phyloP scores from a whole-genome alignment of 2,113 vertebrate genomes.

The Reinhardtius hippoglossoides region DNA sequence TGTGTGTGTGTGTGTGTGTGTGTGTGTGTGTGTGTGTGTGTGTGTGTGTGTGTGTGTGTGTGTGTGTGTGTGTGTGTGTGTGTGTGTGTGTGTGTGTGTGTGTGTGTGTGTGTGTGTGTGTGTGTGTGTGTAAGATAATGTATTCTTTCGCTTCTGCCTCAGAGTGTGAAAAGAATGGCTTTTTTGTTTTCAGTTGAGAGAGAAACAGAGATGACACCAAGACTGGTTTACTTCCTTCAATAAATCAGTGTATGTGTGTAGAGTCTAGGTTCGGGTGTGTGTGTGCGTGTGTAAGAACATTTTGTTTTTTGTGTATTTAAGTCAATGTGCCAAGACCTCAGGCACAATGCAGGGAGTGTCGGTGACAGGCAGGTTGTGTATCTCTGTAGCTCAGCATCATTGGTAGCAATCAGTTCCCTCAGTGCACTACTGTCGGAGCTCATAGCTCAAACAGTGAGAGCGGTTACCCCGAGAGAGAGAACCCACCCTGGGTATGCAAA shows the following conservation, averaged over 20 bases:
- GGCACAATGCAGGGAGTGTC: conserved; percentile 78
- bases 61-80: too few relatives aligned
- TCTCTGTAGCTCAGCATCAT: conserved; percentile 41
- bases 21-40: conserved; percentile 19
- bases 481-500: conserved; percentile 32
- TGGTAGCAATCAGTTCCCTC: conserved; percentile 51
- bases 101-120: background rate
- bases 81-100: background rate
- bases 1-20: conserved; percentile 32
- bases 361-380: conserved; percentile 68
- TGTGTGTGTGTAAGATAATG: conserved; percentile 53
- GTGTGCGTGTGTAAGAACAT: background rate
- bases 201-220: conserved; percentile 47
- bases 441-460: conserved; percentile 51
- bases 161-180: conserved; percentile 57
- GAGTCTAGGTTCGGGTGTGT: background rate
- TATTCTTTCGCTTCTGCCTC: conserved; percentile 57
- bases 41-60: too few relatives aligned
- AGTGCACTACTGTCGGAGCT: conserved; percentile 61
- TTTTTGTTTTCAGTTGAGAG: conserved; percentile 68
- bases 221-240: conserved; percentile 47
- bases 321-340: conserved; percentile 43
- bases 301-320: conserved; percentile 43
- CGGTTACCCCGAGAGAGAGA: conserved; percentile 67
- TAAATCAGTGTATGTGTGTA: conserved; percentile 18